These are phyloP conservation scores for Paradoxurus hermaphroditus DNA, from an alignment of 2,113 vertebrate species.

Conservation along the genomic window DNA sequence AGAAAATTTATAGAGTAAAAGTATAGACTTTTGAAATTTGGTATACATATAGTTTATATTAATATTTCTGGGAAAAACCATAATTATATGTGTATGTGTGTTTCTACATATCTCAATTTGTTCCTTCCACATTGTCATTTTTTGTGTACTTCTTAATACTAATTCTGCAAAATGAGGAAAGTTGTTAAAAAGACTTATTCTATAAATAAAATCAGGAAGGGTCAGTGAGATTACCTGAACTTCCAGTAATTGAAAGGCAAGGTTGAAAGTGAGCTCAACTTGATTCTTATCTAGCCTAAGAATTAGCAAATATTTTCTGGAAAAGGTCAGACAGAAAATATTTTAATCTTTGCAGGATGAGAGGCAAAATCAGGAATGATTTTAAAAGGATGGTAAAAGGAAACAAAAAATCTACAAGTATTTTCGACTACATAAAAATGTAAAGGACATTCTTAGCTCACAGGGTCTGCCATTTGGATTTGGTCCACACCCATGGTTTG, in stretches of 20 bases:
- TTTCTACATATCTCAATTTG: background rate
- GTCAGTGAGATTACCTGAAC: background rate
- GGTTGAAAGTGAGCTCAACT: background rate
- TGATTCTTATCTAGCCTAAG: background rate
- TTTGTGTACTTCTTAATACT: background rate
- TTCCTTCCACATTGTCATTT: background rate
- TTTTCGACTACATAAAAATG: background rate
- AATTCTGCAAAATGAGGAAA: background rate
- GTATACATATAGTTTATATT: background rate
- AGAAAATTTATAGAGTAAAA: background rate
- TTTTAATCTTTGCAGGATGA: background rate
- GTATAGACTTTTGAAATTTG: background rate
- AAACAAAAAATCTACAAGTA: background rate
- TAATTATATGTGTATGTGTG: background rate
- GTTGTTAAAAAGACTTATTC: background rate
- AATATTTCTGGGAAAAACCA: background rate
- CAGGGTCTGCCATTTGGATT: background rate
- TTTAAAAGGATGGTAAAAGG: background rate
- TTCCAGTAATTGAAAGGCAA: background rate
- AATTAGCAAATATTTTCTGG: background rate
- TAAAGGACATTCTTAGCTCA: background rate
- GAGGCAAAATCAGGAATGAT: background rate
- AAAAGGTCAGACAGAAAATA: background rate
- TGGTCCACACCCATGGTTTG: background rate
- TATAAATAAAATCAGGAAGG: background rate